A percentile compares a stretch with the other conserved stretches of the same genome.
Conservation (phyloP, 2,888 invertebrate genomes). For the Epicampocera succincta region DNA sequence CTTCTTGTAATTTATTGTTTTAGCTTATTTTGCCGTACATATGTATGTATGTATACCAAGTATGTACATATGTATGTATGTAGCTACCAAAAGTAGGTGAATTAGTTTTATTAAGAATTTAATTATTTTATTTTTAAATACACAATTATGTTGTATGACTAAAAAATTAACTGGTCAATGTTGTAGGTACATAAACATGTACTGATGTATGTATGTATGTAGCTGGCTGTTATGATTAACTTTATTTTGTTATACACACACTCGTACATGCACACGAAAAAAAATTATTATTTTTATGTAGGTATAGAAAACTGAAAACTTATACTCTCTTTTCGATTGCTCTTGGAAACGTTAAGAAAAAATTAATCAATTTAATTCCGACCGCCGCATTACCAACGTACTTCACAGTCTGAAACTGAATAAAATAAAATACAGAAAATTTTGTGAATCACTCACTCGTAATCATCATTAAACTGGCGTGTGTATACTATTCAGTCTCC, state of each 20-base stretch:
- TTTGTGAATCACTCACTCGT: constrained; percentile 70
- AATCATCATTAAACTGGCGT: constrained; percentile 60
- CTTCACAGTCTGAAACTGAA: constrained; percentile 70
- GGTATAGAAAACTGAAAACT: too few species aligned
- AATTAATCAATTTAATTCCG: constrained; percentile 49
- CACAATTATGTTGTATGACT: too few species aligned
- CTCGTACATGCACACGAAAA: too few species aligned
- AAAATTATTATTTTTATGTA: constrained; percentile 13
- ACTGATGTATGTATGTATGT: not conserved
- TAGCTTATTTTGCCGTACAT: not conserved
- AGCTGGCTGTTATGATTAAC: not conserved
- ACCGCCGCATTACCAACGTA: constrained; percentile 60
- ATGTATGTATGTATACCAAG: not conserved
- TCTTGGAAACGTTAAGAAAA: constrained; percentile 39
- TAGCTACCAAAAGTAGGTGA: not conserved
- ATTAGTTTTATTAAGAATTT: too few species aligned
- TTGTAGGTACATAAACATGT: not conserved
- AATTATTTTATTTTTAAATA: not conserved
- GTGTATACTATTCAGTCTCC: constrained; percentile 59
- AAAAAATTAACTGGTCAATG: too few species aligned
- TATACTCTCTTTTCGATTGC: constrained; percentile 26
- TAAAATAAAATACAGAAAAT: constrained; percentile 70
- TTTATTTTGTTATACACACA: too few species aligned
- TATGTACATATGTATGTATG: not conserved
- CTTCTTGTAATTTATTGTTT: too few species aligned